Percentiles rank a stretch among this genome's conserved stretches.
These are phyloP conservation scores for Ciconia stormi DNA, from an alignment of 2,113 vertebrate species.

Conservation along the genomic window DNA sequence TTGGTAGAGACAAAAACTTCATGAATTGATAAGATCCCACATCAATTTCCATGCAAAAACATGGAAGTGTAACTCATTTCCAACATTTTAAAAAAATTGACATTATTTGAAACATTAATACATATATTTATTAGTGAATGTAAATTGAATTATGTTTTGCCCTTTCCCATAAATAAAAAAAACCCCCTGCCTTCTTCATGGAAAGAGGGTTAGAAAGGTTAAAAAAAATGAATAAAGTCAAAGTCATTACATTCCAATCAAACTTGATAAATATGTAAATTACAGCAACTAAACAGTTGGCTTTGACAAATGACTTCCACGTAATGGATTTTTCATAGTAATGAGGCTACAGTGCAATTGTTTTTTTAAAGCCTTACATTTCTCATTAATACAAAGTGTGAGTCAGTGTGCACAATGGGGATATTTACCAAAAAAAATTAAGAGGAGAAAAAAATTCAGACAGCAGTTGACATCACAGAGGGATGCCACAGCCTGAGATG, in stretches of 20 bases:
- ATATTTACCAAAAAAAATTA: background rate
- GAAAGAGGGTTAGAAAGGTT: slow-evolving; percentile 68
- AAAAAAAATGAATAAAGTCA: slow-evolving; percentile 68
- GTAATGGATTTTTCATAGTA: slow-evolving; percentile 86
- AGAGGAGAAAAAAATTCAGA: background rate
- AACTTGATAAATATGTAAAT: slow-evolving; percentile 95
- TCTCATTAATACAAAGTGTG: slow-evolving; percentile 56
- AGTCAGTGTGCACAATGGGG: slow-evolving; percentile 18
- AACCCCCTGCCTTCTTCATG: background rate
- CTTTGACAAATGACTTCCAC: slow-evolving; percentile 85
- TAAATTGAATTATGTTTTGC: slow-evolving; percentile 57
- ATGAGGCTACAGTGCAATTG: slow-evolving; percentile 79
- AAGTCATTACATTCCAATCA: slow-evolving; percentile 85
- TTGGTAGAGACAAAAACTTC: background rate
- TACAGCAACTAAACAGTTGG: slow-evolving; percentile 78
- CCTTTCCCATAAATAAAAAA: slow-evolving; percentile 41
- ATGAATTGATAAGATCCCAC: background rate
- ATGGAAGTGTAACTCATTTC: background rate
- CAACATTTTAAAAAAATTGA: background rate
- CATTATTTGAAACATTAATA: background rate
- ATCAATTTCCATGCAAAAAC: background rate
- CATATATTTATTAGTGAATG: slow-evolving; percentile 12
- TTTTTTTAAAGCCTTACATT: slow-evolving; percentile 67
- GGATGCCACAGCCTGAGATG: background rate
- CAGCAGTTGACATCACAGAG: slow-evolving; percentile 9